Base-by-base conservation (phyloP, 2,888 invertebrate species). In the Synergus laeviventris region DNA sequence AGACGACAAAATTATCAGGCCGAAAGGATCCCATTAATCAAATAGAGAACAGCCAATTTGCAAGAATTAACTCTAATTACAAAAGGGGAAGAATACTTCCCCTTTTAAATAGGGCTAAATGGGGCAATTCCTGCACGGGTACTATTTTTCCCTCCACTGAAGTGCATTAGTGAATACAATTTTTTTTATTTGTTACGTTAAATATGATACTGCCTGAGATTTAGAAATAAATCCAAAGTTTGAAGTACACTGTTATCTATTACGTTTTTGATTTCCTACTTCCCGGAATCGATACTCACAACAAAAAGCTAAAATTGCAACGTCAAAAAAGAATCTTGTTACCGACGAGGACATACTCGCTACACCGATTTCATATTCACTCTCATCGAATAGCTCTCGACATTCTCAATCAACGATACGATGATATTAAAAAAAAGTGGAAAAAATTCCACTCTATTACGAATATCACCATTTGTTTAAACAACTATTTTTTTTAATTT, bases 311-410 rank as follows among this genome's bases (percentile, higher is more conserved):
- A 42, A 45, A 42, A 66, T 66, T 66, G 66, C 42, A 45, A 66
- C 42, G n/a, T 66, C 64, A 66, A 45, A 66, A 66, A 66, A 45
- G 45, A 66, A 66, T 66, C 66, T 66, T 45, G 66, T 66, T 45
- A 66, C 21, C 39, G 64, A 18, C 38, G 42, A 42, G 64, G 14
- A 45, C 24, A 66, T n/a, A n/a, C 39, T 14, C 66, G 42, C 42
- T 24, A 66, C 16, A 66, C 16, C 24, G 66, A 45, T 66, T 66
- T 66, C 42, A 66, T 45, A 66, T 66, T 45, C 42, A 24, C 66
- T 64, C 42, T 42, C 39, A 66, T 66, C 24, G 66, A 66, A 66
- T 45, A 24, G 66, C 42, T 39, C 45, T 66, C 42, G 66, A 66
- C 66, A 66, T 66, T 45, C 66, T 45, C 45, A 66, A 66, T 66